Evolutionary conservation across 2,888 invertebrate species (phyloP).

Genomic region (Ornithoptera priamus): DNA sequence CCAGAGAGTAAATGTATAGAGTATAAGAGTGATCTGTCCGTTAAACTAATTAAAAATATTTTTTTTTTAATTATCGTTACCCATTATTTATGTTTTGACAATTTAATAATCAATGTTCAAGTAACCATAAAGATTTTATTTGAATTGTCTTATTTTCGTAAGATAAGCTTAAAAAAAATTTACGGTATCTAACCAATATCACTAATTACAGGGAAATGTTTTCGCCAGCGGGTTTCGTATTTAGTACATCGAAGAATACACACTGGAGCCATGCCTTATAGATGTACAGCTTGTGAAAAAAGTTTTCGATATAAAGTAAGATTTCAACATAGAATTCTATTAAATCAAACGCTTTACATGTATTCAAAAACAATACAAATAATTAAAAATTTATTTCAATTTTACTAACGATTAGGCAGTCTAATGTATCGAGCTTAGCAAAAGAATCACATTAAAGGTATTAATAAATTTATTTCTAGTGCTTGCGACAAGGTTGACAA

Average conservation of each 20-base stretch:
- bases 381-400: not conserved
- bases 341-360: not conserved
- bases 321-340: not conserved
- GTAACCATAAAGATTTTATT: not conserved
- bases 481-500: not conserved
- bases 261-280: conserved; percentile 92
- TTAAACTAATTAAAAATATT: not conserved
- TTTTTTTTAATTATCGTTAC: not conserved
- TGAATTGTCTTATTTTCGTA: not conserved
- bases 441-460: not conserved
- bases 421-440: not conserved
- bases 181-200: not conserved
- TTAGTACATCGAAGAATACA: conserved; percentile 91
- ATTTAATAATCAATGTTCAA: not conserved
- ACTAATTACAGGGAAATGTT: conserved; percentile 86
- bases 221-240: conserved; percentile 91
- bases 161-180: not conserved
- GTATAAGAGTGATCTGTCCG: not conserved
- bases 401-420: not conserved
- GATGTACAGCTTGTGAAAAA: conserved; percentile 89
- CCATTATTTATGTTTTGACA: not conserved
- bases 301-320: conserved; percentile 89
- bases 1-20: not conserved
- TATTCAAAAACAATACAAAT: too few species aligned
- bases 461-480: not conserved